Evolutionary conservation across 1,140 invertebrate genomes (phyloP), one percentile per base, ranked within the genome.

Genomic region (Aphaenogaster ashmeadi): DNA sequence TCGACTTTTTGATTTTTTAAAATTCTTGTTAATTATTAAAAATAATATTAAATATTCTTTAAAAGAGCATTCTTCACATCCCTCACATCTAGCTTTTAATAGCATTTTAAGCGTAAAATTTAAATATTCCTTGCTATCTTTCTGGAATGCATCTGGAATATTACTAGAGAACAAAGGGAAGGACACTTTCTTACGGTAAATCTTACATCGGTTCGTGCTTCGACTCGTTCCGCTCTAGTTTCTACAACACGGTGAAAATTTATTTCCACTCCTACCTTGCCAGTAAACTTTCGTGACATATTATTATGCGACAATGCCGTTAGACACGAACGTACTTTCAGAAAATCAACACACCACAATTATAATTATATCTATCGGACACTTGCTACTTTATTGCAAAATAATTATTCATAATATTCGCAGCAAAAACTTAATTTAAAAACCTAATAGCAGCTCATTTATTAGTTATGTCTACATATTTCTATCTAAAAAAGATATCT

Each of bases 201-300:
- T 77, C 77, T 36, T 67, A 52, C n/a, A 18, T 52, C 41, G 87
- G 79, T 52, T 27, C 79, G 18, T 41, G 56, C 47, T 87, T 86
- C 38, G 11, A 52, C 41, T 89, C 67, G 89, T 89, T 91, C 75
- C 81, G 88, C 91, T 91, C 91, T 90, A 87, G 67, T 91, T 80
- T 88, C 60, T 66, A 58, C 21, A 52, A 38, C 56, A 71, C 27
- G 60, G 67, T 71, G 90, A 91, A 91, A 91, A 89, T 50, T 64
- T 13, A 56, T 72, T 89, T 79, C 60, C 41, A 27, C 15, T 47
- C 50, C 27, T 47, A 60, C n/a, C n/a, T 56, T 58, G 38, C 50
- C n/a, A 7, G n/a, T 27, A 38, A 88, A 18, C 66, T 52, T 60
- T 89, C 75, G 41, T 36, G 66, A 77, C 86, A 71, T 15, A 56